These are phyloP conservation scores for Autographa pulchrina DNA, from an alignment of 2,888 invertebrate genomes.

Conservation along the genomic window DNA sequence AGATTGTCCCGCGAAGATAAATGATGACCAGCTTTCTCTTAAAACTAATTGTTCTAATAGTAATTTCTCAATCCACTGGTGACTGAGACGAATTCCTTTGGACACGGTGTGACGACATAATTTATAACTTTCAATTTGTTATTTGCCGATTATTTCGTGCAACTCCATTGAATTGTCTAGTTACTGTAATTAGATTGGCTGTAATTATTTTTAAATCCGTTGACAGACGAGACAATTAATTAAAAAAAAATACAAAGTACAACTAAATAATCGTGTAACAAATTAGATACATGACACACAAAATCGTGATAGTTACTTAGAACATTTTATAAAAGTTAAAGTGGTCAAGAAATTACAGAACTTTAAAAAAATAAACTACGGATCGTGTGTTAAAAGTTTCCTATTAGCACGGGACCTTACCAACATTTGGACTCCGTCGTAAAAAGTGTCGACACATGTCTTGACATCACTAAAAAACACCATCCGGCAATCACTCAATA, in stretches of 20 bases:
- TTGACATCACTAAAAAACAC: neutral
- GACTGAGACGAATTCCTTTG: constrained; percentile 77
- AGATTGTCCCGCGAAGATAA: constrained; percentile 77
- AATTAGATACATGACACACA: neutral
- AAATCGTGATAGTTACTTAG: neutral
- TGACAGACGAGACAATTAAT: constrained; percentile 33
- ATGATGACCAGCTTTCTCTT: constrained; percentile 77
- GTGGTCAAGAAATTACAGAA: too few species aligned
- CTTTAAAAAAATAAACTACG: neutral
- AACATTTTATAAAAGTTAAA: neutral
- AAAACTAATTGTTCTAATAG: constrained; percentile 80
- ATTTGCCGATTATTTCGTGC: constrained; percentile 58
- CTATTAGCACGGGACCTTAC: neutral
- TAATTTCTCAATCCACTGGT: constrained; percentile 78
- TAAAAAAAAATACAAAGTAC: constrained; percentile 11
- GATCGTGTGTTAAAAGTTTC: neutral
- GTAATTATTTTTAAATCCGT: constrained; percentile 38
- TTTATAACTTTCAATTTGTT: constrained; percentile 72
- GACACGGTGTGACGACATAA: constrained; percentile 71
- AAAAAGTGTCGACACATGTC: neutral
- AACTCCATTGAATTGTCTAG: constrained; percentile 48
- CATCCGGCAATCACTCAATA: neutral
- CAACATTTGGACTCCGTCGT: neutral
- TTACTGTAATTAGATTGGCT: constrained; percentile 47
- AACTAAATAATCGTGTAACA: too few species aligned